Base-by-base conservation (phyloP, 2,113 vertebrate genomes). In the Alectura lathami region DNA sequence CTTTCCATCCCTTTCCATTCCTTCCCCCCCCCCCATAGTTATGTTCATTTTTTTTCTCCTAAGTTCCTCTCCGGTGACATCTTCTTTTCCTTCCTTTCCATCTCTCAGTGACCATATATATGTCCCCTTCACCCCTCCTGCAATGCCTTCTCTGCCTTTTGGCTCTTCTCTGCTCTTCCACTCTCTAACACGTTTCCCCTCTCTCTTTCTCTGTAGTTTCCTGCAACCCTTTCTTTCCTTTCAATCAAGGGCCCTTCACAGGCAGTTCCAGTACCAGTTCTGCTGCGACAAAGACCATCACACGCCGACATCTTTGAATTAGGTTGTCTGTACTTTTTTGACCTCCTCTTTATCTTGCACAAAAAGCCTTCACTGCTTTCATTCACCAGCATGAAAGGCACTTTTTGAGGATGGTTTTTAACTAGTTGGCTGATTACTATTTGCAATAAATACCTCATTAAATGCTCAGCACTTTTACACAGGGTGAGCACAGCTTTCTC, bases 381-480 rank as follows among this genome's bases (percentile, higher is more conserved):
- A 67, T 95, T 80, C 36, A 43, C 16, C 51, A 75, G 68, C 64
- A 88, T 48, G 72, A 93, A 93, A 94, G 83, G 47, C 34, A 60
- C 29, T 81, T 95, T 83, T 51, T 78, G 56, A 93, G 64, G 62
- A 67, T 60, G 43, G 5, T 80, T 92, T 95, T 90, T 74, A 93
- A 67, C 76, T 88, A 89, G 68, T 42, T 95, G 64, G 47, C 72
- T 91, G 83, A 93, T 78, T 67, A 67, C 40, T 94, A 56, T 85
- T 89, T 94, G 75, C 67, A 94, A 86, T 76, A 91, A 91, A 89
- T 89, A 88, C 77, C 87, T 94, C 87, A 86, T 93, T 91, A 96
- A 88, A 91, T 30, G 36, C 76, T 93, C 68, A 26, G 54, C 59
- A 72, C 38, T 86, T 91, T 48, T 32, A 70, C 1, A 8, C 29